Evolutionary conservation across 2,113 vertebrate species (phyloP), one percentile per base, ranked within the genome.

Genomic region (Vicugna pacos): DNA sequence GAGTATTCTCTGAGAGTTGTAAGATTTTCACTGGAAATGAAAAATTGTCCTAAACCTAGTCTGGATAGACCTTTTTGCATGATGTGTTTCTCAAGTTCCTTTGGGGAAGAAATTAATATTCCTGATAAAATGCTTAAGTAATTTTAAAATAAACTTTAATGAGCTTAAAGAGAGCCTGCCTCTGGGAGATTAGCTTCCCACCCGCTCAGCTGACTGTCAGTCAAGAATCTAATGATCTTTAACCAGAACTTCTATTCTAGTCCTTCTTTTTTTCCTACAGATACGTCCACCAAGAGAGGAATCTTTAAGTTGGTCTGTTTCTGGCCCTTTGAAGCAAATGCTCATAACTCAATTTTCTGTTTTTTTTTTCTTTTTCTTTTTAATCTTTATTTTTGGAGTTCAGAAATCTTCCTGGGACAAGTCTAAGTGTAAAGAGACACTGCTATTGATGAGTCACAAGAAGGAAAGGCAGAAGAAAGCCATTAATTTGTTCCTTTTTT

Each of bases 101-200:
- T 86, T 81, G 76, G 77, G 73, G 52, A 93, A 94, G 56, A 91
- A 93, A 67, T 88, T 85, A 94, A 91, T 95, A 93, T 54, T 93
- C 65, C 67, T 94, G 86, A 94, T 88, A 94, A 96, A 87, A 91
- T 93, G 73, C 94, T 76, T 81, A 91, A 93, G 54, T 86, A 80
- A 95, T 72, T 94, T 95, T 52, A 46, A 92, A 97, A 95, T 92
- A 95, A 95, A 96, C 64, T 95, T 84, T 75, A 93, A 96, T 94
- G 86, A 88, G n/a, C 58, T 93, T 94, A 91, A 76, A 77, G 75
- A 92, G 80, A 91, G 50, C 75, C 81, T 69, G 48, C 42, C 46
- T 93, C 42, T 93, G 76, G 69, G 52, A 97, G 81, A 94, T 95
- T 77, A 83, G 67, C 56, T 77, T 85, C 84, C 50, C 38, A 65